These are phyloP conservation scores for Rotaria macrura DNA, from an alignment of 2,888 invertebrate species.

Conservation along the genomic window DNA sequence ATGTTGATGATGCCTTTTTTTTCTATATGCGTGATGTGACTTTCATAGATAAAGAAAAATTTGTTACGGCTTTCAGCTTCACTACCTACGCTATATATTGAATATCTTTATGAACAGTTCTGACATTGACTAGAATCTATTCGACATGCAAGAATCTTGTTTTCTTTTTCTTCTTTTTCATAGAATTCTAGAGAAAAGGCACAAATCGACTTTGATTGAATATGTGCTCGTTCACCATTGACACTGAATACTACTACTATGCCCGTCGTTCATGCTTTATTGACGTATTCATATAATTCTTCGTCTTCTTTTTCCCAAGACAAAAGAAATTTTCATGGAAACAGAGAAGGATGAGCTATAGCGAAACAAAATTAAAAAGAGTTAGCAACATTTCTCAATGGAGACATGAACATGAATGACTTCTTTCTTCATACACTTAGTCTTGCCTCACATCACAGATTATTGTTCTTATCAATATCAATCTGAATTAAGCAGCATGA, in stretches of 20 bases:
- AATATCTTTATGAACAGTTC: no score
- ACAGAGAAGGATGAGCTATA: neutral
- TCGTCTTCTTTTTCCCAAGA: neutral
- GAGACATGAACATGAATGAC: neutral
- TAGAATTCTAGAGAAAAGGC: no score
- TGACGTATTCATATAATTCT: neutral
- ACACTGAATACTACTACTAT: no score
- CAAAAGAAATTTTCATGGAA: neutral
- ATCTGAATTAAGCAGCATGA: neutral
- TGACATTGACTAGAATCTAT: neutral
- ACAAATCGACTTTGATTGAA: neutral
- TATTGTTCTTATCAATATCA: conserved; percentile 1
- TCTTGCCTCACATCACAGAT: neutral
- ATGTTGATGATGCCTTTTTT: neutral
- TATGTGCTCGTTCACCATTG: neutral
- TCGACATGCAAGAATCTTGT: neutral
- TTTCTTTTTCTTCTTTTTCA: no score
- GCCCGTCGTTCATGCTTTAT: neutral
- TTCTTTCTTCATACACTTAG: neutral
- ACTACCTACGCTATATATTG: no score
- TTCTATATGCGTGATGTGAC: no score
- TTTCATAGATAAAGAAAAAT: no score
- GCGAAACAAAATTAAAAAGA: neutral
- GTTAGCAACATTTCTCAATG: neutral
- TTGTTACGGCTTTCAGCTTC: no score